These are phyloP conservation scores for Lordiphosa collinella DNA, from an alignment of 1,140 invertebrate species.

Conservation along the genomic window DNA sequence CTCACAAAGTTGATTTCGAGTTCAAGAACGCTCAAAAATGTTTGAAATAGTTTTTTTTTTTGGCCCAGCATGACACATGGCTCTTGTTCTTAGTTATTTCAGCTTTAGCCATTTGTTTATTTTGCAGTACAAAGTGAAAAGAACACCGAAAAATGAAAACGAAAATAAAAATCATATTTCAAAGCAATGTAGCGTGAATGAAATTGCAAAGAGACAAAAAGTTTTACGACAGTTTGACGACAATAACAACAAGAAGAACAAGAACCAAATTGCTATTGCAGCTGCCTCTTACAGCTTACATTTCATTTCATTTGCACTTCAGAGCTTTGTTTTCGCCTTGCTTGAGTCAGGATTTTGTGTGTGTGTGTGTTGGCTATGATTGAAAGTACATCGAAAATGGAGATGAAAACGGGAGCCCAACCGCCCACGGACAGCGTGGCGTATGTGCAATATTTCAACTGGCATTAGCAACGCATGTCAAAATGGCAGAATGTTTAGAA, in stretches of 20 bases:
- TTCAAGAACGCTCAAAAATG: neutral
- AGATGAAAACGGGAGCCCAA: neutral
- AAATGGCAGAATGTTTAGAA: constrained; percentile 30
- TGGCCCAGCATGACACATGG: neutral
- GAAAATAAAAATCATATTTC: constrained; percentile 40
- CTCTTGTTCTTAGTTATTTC: constrained; percentile 5
- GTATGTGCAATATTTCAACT: constrained; percentile 54
- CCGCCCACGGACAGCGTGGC: constrained; percentile 14
- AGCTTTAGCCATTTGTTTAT: constrained; percentile 14
- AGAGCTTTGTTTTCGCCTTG: constrained; percentile 44
- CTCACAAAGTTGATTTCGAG: neutral
- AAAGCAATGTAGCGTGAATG: constrained; percentile 39
- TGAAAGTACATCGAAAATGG: too few species aligned
- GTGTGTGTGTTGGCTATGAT: too few species aligned
- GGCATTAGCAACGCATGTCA: constrained; percentile 32
- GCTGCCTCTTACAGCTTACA: constrained; percentile 8
- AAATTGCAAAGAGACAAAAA: constrained; percentile 37
- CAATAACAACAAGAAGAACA: too few species aligned
- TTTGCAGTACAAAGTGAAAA: neutral
- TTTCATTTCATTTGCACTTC: constrained; percentile 52
- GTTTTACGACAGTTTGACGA: constrained; percentile 41
- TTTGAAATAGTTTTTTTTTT: constrained; percentile 6
- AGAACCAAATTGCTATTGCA: constrained; percentile 18
- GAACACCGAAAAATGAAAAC: neutral
- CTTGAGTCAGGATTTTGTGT: constrained; percentile 6